Evolutionary conservation across 2,113 vertebrate genomes (phyloP).

Genomic region (Perca fluviatilis): DNA sequence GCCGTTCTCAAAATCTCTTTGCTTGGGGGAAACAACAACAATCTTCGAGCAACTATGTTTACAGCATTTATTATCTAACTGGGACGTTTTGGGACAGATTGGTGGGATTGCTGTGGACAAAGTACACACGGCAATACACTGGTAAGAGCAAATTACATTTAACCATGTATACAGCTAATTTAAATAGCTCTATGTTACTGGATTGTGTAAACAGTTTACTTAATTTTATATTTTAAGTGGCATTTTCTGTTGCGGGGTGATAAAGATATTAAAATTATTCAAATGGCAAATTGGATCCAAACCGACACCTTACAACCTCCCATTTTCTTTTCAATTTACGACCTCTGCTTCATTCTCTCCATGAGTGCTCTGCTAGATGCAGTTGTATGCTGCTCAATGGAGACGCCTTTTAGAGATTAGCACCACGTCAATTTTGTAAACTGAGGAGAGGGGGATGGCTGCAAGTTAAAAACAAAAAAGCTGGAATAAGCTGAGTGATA

Average conservation of each 20-base stretch:
- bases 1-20: too few relatives aligned
- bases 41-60: too few relatives aligned
- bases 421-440: constrained; percentile 41
- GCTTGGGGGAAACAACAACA: too few relatives aligned
- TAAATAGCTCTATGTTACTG: too few relatives aligned
- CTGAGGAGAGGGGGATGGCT: constrained; percentile 28
- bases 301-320: not conserved
- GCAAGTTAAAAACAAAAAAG: constrained; percentile 35
- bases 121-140: too few relatives aligned
- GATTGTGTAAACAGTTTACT: too few relatives aligned
- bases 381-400: not conserved
- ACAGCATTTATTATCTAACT: too few relatives aligned
- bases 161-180: too few relatives aligned
- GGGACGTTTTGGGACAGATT: too few relatives aligned
- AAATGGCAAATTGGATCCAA: constrained; percentile 7
- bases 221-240: too few relatives aligned
- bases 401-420: constrained; percentile 45
- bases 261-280: not conserved
- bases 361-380: not conserved
- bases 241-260: not conserved
- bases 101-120: too few relatives aligned
- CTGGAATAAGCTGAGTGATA: constrained; percentile 22
- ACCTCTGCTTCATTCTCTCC: not conserved
- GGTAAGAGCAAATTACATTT: too few relatives aligned
- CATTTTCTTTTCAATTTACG: not conserved